Conservation (phyloP, 2,797 vertebrate species). For the Gambelia wislizenii region DNA sequence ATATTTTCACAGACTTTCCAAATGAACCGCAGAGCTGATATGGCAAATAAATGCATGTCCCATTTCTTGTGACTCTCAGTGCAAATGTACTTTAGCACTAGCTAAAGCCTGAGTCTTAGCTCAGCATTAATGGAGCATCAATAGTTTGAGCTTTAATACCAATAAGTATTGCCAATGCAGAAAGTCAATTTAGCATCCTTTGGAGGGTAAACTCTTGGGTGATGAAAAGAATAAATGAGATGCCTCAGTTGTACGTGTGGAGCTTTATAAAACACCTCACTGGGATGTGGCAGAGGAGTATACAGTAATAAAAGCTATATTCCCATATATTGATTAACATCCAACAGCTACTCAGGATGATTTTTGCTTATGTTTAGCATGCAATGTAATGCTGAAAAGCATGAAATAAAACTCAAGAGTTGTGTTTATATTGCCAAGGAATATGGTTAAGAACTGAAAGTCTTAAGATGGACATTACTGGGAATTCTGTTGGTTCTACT, state of each 20-base stretch:
- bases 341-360: background rate
- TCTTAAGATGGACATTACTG: background rate
- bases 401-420: background rate
- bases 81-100: constrained; percentile 12
- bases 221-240: constrained; percentile 41
- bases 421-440: background rate
- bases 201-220: constrained; percentile 36
- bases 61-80: constrained; percentile 7
- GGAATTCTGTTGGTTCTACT: background rate
- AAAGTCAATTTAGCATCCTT: constrained; percentile 37
- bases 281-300: background rate
- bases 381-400: background rate
- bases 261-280: background rate
- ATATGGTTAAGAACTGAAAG: background rate
- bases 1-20: background rate
- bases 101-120: constrained; percentile 18
- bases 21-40: background rate
- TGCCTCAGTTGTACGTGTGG: background rate
- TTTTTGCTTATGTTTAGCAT: background rate
- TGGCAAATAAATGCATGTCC: constrained; percentile 6
- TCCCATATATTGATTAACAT: background rate
- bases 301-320: constrained; percentile 18
- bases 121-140: constrained; percentile 7
- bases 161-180: constrained; percentile 23
- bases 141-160: constrained; percentile 15